Evolutionary conservation across 2,888 invertebrate genomes (phyloP), one percentile per base, ranked within the genome.

Genomic region (Lysandra bellargus): DNA sequence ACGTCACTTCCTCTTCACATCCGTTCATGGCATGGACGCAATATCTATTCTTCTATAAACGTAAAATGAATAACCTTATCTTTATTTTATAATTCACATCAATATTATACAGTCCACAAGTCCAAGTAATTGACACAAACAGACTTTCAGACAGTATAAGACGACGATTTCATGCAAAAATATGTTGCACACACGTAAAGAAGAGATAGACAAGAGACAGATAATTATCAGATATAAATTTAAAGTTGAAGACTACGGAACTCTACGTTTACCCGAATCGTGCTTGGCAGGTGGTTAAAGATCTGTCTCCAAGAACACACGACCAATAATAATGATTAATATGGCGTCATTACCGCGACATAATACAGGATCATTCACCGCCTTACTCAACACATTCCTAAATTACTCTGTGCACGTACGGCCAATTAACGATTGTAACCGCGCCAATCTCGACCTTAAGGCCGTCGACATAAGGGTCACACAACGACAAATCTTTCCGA

Each of bases 401-500:
- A 74, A 74, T 74, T 44, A 74, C 74, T 74, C 74, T 30, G 74
- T 44, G 40, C 74, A 74, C 74, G 74, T 74, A 74, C 74, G n/a
- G 74, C 44, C 74, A 74, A 74, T 74, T 74, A 44, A 44, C 40
- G 74, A 44, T 40, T 44, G 7, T 23, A 37, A n/a, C 44, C n/a
- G 78, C 9, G 17, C 57, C 30, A 77, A 78, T 78, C 57, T 61
- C 57, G 17, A 30, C 69, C 44, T 30, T 72, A 80, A 40, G 44
- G 49, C 76, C 64, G 57, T 73, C 79, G 79, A 69, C 78, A 80
- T 78, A 80, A 82, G 80, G 79, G 81, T 78, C 79, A 79, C 79
- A 81, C 60, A 83, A 84, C 83, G 84, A 85, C 82, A 85, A 84
- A 85, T 85, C 84, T 84, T 84, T 84, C 83, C 84, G 84, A 85